phyloP scores from a whole-genome alignment of 2,888 invertebrate genomes.

The Parelbella ahira region DNA sequence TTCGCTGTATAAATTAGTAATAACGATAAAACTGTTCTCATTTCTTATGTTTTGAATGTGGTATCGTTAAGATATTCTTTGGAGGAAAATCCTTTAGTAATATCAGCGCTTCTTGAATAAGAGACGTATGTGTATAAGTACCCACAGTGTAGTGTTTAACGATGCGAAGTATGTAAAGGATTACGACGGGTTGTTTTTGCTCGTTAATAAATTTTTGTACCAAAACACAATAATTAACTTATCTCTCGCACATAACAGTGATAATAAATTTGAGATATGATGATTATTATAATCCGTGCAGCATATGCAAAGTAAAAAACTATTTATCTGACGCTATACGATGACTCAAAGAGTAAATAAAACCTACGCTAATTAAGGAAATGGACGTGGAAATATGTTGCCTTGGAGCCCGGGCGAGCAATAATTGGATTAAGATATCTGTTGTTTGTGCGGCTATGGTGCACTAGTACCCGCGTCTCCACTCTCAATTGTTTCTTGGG shows the following conservation, averaged over 20 bases:
- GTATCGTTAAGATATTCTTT: too few species aligned
- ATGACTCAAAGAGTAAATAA: slow-evolving; percentile 18
- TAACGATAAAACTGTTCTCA: too few species aligned
- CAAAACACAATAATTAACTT: background rate
- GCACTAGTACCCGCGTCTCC: too few species aligned
- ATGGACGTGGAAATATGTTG: slow-evolving; percentile 13
- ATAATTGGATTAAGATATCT: slow-evolving; percentile 13
- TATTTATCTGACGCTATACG: background rate
- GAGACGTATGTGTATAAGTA: too few species aligned
- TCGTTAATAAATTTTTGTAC: background rate
- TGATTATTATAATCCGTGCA: slow-evolving; percentile 10
- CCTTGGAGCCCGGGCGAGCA: slow-evolving; percentile 6
- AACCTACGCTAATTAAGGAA: slow-evolving; percentile 22
- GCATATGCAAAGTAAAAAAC: slow-evolving; percentile 15
- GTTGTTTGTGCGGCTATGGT: too few species aligned
- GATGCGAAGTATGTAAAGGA: too few species aligned
- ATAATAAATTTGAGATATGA: background rate
- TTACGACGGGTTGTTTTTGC: background rate
- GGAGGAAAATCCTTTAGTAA: too few species aligned
- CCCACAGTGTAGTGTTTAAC: too few species aligned
- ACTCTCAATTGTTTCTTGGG: background rate
- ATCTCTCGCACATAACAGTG: slow-evolving; percentile 1
- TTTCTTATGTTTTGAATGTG: too few species aligned
- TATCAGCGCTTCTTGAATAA: too few species aligned
- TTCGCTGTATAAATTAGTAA: too few species aligned